Evolutionary conservation across 2,113 vertebrate species (phyloP).

Genomic region (Meleagris gallopavo): DNA sequence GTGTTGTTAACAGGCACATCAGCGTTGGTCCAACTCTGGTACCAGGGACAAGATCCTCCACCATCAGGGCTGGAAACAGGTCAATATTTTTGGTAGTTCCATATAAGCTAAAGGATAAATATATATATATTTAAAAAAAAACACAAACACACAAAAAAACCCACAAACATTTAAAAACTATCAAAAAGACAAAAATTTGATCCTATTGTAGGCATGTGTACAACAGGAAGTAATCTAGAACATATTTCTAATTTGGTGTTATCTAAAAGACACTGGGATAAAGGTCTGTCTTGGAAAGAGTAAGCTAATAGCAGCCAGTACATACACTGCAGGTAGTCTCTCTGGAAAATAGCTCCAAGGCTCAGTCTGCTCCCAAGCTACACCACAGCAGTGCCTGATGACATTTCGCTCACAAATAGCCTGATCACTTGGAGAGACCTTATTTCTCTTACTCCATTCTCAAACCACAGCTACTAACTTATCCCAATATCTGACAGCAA

Average conservation of each 20-base stretch:
- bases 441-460: not conserved
- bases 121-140: not conserved
- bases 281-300: not conserved
- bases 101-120: constrained; percentile 70
- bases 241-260: not conserved
- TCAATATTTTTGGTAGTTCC: constrained; percentile 79
- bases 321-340: not conserved
- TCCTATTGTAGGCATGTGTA: not conserved
- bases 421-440: not conserved
- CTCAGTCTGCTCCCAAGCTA: not conserved
- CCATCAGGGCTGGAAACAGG: constrained; percentile 79
- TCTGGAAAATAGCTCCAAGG: constrained; percentile 50
- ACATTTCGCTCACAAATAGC: constrained; percentile 26
- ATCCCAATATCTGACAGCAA: not conserved
- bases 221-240: not conserved
- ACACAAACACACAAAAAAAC: too few species aligned
- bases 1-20: constrained; percentile 73
- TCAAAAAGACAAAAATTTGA: not conserved
- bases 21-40: constrained; percentile 75
- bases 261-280: not conserved
- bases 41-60: constrained; percentile 77
- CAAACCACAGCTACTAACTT: constrained; percentile 1
- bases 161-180: not conserved
- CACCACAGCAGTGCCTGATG: not conserved
- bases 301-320: not conserved